A percentile compares a stretch with the other conserved stretches of the same genome.
phyloP scores from a whole-genome alignment of 2,797 vertebrate species.

The Neosilurus hyrtlii region DNA sequence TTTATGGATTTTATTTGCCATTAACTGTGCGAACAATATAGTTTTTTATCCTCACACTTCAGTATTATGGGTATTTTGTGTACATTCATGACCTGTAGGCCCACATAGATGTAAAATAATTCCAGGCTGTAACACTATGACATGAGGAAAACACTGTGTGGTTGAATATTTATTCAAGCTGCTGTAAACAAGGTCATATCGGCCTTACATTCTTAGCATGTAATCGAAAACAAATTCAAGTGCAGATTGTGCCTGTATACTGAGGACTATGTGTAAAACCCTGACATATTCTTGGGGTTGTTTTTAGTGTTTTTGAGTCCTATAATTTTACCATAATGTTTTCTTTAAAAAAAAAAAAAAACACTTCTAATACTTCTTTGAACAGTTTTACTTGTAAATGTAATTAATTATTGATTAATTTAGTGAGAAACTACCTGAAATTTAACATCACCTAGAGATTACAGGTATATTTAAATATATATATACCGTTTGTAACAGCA shows the following conservation, averaged over 20 bases:
- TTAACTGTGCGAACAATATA: not conserved
- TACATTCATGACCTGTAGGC: not conserved
- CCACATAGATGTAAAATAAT: not conserved
- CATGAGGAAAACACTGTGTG: not conserved
- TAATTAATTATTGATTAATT: not conserved
- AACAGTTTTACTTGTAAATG: not conserved
- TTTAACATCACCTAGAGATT: not conserved
- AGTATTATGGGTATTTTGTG: not conserved
- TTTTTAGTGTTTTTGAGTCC: not conserved
- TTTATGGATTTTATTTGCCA: not conserved
- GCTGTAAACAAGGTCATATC: slow-evolving; percentile 2
- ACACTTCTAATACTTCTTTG: no score
- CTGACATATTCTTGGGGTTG: not conserved
- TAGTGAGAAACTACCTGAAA: not conserved
- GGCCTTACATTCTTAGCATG: not conserved
- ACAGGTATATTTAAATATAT: not conserved
- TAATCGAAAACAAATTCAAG: not conserved
- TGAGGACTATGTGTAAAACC: not conserved
- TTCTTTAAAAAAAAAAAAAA: not conserved
- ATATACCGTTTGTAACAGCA: not conserved
- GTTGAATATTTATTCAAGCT: not conserved
- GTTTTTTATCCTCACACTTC: not conserved
- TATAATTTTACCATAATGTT: not conserved
- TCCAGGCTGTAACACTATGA: not conserved
- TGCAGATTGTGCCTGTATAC: not conserved